phyloP scores from a whole-genome alignment of 2,888 invertebrate genomes.

The Xestia c-nigrum region DNA sequence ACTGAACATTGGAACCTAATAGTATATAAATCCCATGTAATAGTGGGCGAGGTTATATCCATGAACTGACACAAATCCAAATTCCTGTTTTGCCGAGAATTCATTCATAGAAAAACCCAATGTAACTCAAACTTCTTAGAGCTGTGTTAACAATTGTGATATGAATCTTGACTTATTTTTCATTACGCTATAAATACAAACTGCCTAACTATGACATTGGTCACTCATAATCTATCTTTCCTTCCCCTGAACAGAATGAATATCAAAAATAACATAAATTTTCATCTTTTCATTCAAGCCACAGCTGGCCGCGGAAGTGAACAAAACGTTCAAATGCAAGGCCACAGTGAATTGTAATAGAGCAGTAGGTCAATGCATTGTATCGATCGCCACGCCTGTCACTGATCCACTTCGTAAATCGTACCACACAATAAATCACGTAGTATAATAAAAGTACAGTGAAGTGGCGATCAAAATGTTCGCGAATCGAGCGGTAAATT shows the following conservation, averaged over 20 bases:
- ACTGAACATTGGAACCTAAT: background rate
- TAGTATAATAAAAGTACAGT: slow-evolving; percentile 39
- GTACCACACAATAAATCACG: slow-evolving; percentile 45
- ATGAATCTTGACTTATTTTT: background rate
- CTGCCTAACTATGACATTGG: background rate
- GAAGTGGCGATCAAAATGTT: slow-evolving; percentile 21
- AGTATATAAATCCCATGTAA: background rate
- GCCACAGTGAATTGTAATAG: slow-evolving; percentile 39
- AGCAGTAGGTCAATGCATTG: slow-evolving; percentile 55
- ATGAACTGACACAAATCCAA: background rate
- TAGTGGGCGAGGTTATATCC: background rate
- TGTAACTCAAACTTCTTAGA: background rate
- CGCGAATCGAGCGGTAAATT: slow-evolving; percentile 47
- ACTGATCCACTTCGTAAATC: slow-evolving; percentile 46
- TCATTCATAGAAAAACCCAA: background rate
- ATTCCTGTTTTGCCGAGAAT: background rate
- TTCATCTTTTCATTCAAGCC: background rate
- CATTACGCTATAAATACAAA: background rate
- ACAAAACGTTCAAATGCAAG: slow-evolving; percentile 41
- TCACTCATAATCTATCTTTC: background rate
- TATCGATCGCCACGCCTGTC: slow-evolving; percentile 39
- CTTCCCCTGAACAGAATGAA: background rate
- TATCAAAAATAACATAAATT: background rate
- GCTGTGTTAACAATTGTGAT: background rate
- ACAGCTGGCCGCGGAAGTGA: background rate